A percentile compares a stretch with the other conserved stretches of the same genome.
Conservation (phyloP, 2,113 vertebrate genomes). For the Sorex araneus region DNA sequence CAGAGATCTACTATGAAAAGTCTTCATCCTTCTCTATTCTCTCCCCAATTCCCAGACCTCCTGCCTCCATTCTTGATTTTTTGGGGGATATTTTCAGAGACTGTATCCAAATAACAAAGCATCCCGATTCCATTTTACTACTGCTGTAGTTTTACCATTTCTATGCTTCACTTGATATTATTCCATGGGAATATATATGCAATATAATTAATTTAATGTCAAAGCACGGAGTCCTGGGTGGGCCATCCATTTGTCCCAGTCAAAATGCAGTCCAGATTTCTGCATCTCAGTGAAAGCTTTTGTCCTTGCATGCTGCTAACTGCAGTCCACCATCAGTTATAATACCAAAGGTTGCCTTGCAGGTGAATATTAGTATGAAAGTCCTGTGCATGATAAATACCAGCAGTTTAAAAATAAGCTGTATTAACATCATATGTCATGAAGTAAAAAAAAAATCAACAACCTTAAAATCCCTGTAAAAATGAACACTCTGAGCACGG, state of each 20-base stretch:
- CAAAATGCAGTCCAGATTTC: rapidly evolving
- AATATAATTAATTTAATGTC: neutral
- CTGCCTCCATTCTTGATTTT: neutral
- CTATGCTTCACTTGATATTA: rapidly evolving
- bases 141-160: too few species aligned
- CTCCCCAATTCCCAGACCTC: neutral
- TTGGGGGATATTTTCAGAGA: neutral
- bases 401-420: neutral
- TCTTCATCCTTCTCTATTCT: neutral
- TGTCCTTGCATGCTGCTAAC: rapidly evolving
- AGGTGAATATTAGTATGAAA: neutral
- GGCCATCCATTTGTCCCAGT: neutral
- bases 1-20: neutral
- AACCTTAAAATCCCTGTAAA: neutral
- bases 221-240: neutral
- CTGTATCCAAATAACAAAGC: too few species aligned
- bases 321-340: rapidly evolving
- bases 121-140: neutral
- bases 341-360: rapidly evolving
- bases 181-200: neutral
- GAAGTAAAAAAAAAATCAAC: neutral
- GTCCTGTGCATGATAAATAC: neutral
- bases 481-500: neutral
- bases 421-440: neutral
- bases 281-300: neutral